Evolutionary conservation across 2,888 invertebrate genomes (phyloP), one percentile per base, ranked within the genome.

Genomic region (Lamproptera curius): DNA sequence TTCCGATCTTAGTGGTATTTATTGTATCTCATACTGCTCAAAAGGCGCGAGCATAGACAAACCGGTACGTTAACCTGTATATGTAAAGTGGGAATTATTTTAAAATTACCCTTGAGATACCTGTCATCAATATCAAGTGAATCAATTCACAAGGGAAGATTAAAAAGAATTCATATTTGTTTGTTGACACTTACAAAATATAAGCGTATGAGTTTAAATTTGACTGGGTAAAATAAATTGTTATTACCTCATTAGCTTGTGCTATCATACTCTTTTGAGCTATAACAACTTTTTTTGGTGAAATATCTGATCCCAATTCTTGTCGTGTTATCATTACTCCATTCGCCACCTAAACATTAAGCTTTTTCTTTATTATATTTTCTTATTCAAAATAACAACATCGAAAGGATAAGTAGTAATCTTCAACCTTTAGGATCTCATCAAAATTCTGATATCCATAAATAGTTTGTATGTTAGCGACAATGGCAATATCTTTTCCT

Each of bases 251-350:
- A 54, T 87, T 86, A 1, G 86, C 85, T 54, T 85, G 76, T 9
- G 89, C 87, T 35, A 89, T 77, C 71, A 90, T 78, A 50, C 88
- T 86, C 53, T 90, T 90, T 54, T 90, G 89, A 1, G 88, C 89
- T 23, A 90, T 73, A 1, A 89, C 81, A 23, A 90, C 57, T 56
- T 89, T 89, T 36, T 89, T 84, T 1, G 80, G 76, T 0, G 79
- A 73, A 5, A 90, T 76, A 14, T 89, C 89, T 0, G 89, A 77
- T 17, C 84, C 86, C 6, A 90, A 58, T 54, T 86, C 85, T 57
- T 83, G 81, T 58, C 94, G 85, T 13, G 93, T 92, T 37, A 94
- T 89, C 86, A 94, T 90, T 13, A 94, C 78, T 28, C 92, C 93
- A 70, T 93, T 91, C 0, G 91, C 71, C 11, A 74, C 89, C 67